Evolutionary conservation across 2,113 vertebrate species (phyloP).

Genomic region (Pteronura brasiliensis): DNA sequence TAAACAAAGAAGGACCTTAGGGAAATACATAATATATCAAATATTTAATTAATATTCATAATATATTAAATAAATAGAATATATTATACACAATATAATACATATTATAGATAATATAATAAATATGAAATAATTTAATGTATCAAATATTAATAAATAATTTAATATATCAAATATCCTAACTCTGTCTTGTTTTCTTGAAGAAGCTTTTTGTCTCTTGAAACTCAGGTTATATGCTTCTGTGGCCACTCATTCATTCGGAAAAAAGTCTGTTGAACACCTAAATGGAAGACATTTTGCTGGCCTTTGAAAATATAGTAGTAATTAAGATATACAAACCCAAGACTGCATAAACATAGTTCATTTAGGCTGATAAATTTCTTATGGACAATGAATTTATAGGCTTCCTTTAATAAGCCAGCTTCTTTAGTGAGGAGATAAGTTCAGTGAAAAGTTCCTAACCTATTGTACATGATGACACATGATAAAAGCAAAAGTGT

Average conservation of each 20-base stretch:
- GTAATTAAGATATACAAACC: background rate
- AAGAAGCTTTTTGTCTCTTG: background rate
- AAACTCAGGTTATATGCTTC: background rate
- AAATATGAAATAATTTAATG: too few relatives aligned
- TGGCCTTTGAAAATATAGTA: background rate
- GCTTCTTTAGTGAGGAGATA: background rate
- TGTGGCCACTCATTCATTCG: background rate
- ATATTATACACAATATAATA: too few relatives aligned
- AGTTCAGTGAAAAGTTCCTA: background rate
- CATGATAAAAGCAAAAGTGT: background rate
- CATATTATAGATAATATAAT: too few relatives aligned
- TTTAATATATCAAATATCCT: background rate
- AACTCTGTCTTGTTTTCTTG: background rate
- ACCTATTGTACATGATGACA: background rate
- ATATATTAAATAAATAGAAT: too few relatives aligned
- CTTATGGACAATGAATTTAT: background rate
- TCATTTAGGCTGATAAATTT: background rate
- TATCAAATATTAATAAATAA: background rate
- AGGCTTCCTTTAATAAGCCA: background rate
- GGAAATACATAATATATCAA: background rate
- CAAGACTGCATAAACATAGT: background rate
- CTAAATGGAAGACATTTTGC: background rate
- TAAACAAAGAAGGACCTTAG: background rate
- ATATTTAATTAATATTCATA: background rate
- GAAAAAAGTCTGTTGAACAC: background rate